These are phyloP conservation scores for Lepisosteus osseus DNA, from an alignment of 2,113 vertebrate genomes.

Conservation along the genomic window DNA sequence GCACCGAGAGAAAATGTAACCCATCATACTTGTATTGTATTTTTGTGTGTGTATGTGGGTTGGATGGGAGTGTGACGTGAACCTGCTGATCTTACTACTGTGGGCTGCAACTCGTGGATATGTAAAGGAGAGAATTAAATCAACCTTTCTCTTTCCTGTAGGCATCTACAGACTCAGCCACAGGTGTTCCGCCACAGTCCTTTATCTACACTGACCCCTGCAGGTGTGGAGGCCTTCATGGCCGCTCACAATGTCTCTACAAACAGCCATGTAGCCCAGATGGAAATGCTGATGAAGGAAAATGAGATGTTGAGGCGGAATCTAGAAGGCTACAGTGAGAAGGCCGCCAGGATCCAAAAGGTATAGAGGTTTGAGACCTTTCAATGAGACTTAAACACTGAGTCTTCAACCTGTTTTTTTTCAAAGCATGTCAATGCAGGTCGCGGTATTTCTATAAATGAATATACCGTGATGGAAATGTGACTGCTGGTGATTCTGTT, in stretches of 20 bases:
- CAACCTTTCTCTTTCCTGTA: conserved; percentile 43
- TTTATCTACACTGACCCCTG: conserved; percentile 56
- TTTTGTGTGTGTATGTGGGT: no score
- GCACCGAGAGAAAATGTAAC: no score
- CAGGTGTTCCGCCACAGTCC: conserved; percentile 60
- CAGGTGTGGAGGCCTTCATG: conserved; percentile 59
- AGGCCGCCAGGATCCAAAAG: conserved; percentile 84
- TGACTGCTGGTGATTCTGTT: not conserved
- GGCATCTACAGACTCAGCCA: conserved; percentile 68
- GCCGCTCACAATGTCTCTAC: conserved; percentile 40
- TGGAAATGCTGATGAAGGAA: conserved; percentile 72
- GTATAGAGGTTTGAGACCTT: conserved; percentile 51
- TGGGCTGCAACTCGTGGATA: no score
- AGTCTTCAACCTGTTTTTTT: not conserved
- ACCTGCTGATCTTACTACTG: no score
- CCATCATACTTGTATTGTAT: no score
- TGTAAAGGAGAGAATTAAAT: not conserved
- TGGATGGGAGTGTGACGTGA: no score
- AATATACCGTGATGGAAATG: no score
- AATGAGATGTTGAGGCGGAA: conserved; percentile 82
- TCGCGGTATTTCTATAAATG: no score
- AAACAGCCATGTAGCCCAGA: conserved; percentile 63
- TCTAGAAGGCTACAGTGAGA: conserved; percentile 75
- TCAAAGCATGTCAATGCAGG: not conserved
- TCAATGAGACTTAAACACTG: not conserved